Conservation (phyloP, 2,797 vertebrate genomes). For the Notolabrus celidotus region DNA sequence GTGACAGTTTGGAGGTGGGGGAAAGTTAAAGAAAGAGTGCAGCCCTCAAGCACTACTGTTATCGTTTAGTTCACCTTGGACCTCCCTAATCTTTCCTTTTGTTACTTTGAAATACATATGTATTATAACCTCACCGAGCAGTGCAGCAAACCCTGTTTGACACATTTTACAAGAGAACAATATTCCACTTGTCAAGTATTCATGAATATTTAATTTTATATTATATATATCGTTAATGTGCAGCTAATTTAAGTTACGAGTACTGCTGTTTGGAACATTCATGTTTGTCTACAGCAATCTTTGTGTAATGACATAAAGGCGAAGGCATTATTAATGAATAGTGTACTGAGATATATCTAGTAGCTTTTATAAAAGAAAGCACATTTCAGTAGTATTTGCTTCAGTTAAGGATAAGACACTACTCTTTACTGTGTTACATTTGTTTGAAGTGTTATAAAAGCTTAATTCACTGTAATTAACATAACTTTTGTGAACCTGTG, state of each 20-base stretch:
- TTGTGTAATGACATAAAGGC: constrained; percentile 71
- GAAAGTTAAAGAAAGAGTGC: constrained; percentile 41
- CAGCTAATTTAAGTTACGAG: constrained; percentile 80
- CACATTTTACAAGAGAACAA: constrained; percentile 62
- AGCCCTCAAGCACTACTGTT: constrained; percentile 76
- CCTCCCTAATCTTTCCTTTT: constrained; percentile 70
- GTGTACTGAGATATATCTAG: constrained; percentile 66
- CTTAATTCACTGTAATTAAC: constrained; percentile 81
- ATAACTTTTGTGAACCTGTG: constrained; percentile 82
- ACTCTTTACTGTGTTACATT: constrained; percentile 74
- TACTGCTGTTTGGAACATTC: constrained; percentile 78
- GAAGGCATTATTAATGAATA: constrained; percentile 68
- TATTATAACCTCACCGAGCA: constrained; percentile 66
- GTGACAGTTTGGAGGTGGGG: constrained; percentile 55
- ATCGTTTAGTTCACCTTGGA: constrained; percentile 75
- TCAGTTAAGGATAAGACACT: constrained; percentile 60
- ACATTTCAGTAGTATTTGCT: constrained; percentile 72
- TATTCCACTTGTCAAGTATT: constrained; percentile 75
- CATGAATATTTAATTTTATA: constrained; percentile 72
- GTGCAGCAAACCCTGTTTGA: constrained; percentile 68
- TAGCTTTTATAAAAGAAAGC: constrained; percentile 74
- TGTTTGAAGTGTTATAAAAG: constrained; percentile 78
- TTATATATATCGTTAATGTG: constrained; percentile 81
- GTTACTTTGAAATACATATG: constrained; percentile 67
- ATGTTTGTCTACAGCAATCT: constrained; percentile 79